Percentiles rank a stretch among this genome's conserved stretches.
Conservation (phyloP, 2,888 invertebrate genomes). For the Drosophila seclusa region DNA sequence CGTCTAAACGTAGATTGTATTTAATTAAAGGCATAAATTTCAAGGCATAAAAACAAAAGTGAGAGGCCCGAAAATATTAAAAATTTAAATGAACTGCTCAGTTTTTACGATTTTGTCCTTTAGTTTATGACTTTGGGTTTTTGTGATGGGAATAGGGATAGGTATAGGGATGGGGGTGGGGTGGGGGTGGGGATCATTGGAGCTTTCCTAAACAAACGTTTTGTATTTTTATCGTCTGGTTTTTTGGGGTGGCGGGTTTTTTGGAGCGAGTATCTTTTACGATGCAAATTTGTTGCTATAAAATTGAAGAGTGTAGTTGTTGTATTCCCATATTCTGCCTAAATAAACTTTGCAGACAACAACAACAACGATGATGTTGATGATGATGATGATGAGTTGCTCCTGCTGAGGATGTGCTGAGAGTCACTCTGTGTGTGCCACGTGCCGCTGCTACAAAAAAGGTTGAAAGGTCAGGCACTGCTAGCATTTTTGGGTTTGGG, state of each 20-base stretch:
- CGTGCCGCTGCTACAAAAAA: constrained; percentile 70
- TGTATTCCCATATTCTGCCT: constrained; percentile 56
- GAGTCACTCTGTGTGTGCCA: constrained; percentile 44
- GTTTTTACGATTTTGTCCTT: constrained; percentile 79
- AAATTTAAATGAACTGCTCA: constrained; percentile 81
- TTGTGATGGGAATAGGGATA: constrained; percentile 12
- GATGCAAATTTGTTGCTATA: constrained; percentile 80
- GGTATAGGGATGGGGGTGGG: constrained; percentile 24
- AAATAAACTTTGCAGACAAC: constrained; percentile 78
- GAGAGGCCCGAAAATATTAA: constrained; percentile 73
- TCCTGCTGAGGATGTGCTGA: constrained; percentile 43
- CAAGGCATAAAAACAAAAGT: constrained; percentile 64
- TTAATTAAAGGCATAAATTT: constrained; percentile 80
- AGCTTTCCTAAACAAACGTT: constrained; percentile 78
- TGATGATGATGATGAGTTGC: constrained; percentile 74
- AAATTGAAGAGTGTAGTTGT: constrained; percentile 78
- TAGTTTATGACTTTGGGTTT: constrained; percentile 69
- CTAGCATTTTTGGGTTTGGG: constrained; percentile 13
- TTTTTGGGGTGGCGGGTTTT: constrained; percentile 26
- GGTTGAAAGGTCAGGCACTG: constrained; percentile 76
- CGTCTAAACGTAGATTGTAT: constrained; percentile 67
- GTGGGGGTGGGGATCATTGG: constrained; percentile 24
- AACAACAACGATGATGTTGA: constrained; percentile 60
- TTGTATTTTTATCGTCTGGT: constrained; percentile 75
- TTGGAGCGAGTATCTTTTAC: constrained; percentile 73